Conservation (phyloP, 2,113 vertebrate genomes). For the Nothoprocta perdicaria region DNA sequence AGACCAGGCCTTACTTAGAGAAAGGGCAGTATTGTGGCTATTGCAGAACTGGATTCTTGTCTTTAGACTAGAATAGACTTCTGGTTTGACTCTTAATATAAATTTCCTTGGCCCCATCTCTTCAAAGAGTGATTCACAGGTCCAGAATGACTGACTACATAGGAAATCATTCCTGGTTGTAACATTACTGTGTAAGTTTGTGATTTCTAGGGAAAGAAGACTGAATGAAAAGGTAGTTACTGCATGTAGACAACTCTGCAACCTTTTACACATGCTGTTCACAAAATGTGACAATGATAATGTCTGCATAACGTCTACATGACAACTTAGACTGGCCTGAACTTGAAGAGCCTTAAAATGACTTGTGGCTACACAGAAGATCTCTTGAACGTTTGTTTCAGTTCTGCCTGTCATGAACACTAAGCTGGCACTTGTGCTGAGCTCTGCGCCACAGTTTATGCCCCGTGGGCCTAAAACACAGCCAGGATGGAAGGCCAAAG, state of each 20-base stretch:
- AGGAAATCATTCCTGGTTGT: background rate
- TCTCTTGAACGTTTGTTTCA: background rate
- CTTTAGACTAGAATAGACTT: background rate
- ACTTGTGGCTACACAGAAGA: background rate
- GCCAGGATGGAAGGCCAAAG: background rate
- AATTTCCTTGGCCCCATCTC: background rate
- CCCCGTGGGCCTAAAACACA: background rate
- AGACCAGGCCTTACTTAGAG: background rate
- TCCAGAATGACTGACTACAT: rapidly evolving
- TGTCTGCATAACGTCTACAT: too few relatives aligned
- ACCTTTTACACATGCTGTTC: background rate
- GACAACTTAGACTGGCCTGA: background rate
- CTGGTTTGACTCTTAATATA: background rate
- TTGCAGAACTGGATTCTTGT: background rate
- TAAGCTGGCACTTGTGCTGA: background rate
- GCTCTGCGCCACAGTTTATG: background rate
- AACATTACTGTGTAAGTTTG: background rate
- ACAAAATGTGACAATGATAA: background rate
- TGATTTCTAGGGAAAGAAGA: background rate
- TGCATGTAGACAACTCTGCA: too few relatives aligned
- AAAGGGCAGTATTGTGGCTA: background rate
- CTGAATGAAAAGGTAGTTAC: background rate
- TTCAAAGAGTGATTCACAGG: background rate
- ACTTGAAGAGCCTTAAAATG: background rate
- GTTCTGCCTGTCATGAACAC: background rate